A percentile compares a stretch with the other conserved stretches of the same genome.
phyloP scores from a whole-genome alignment of 2,797 vertebrate species.

The Hippoglossus hippoglossus region DNA sequence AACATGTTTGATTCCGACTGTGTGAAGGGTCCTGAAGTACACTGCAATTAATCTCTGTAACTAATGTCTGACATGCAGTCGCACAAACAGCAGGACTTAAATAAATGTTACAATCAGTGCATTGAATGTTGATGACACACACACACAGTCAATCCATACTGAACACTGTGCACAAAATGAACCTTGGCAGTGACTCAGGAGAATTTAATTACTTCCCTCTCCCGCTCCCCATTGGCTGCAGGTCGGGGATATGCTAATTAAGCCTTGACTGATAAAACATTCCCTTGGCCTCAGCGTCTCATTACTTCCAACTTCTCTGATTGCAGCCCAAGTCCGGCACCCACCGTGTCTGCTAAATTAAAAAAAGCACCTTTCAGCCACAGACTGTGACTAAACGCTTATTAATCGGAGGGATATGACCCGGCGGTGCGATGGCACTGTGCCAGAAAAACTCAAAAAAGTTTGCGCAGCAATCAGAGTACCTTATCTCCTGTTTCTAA shows the following conservation, averaged over 20 bases:
- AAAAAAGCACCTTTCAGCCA: constrained; percentile 42
- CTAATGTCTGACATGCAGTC: constrained; percentile 33
- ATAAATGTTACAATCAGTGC: constrained; percentile 30
- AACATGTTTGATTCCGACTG: constrained; percentile 16
- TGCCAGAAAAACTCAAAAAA: constrained; percentile 50
- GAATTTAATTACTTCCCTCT: constrained; percentile 69
- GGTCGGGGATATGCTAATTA: constrained; percentile 79
- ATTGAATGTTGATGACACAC: constrained; percentile 25
- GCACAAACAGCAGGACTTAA: constrained; percentile 39
- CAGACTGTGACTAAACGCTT: constrained; percentile 62
- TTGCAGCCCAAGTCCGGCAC: constrained; percentile 62
- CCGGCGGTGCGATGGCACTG: constrained; percentile 24
- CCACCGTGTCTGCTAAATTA: constrained; percentile 62
- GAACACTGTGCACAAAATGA: constrained; percentile 38
- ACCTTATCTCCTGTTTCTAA: constrained; percentile 72
- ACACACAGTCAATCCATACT: constrained; percentile 36
- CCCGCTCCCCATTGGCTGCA: constrained; percentile 70
- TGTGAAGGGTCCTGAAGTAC: constrained; percentile 24
- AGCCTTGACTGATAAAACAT: constrained; percentile 74
- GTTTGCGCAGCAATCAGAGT: constrained; percentile 58
- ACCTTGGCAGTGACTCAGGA: constrained; percentile 61
- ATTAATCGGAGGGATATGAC: constrained; percentile 57
- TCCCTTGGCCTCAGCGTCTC: constrained; percentile 66
- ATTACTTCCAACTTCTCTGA: constrained; percentile 73
- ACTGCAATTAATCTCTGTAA: constrained; percentile 35